These are phyloP conservation scores for Sebastolobus alascanus DNA, from an alignment of 2,797 vertebrate genomes.

Conservation along the genomic window DNA sequence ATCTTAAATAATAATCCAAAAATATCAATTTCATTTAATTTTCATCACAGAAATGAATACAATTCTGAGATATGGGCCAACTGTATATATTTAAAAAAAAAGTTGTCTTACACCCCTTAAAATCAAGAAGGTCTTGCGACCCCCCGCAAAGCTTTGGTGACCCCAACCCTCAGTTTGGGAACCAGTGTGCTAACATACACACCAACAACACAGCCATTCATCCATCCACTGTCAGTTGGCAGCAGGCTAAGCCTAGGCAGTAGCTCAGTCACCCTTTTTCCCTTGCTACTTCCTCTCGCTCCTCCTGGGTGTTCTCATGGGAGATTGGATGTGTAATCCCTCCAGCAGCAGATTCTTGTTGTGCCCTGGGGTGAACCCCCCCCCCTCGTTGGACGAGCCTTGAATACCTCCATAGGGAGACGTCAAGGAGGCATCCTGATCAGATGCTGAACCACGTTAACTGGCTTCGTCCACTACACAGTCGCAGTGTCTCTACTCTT, in stretches of 20 bases:
- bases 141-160: too few relatives aligned
- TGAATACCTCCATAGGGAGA: background rate
- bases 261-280: background rate
- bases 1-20: too few relatives aligned
- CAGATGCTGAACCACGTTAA: background rate
- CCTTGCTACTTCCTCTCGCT: background rate
- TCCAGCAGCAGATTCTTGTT: background rate
- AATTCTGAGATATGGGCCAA: too few relatives aligned
- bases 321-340: conserved; percentile 5
- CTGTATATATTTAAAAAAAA: too few relatives aligned
- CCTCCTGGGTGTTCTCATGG: background rate
- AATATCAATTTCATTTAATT: too few relatives aligned
- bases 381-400: background rate
- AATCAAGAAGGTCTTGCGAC: too few relatives aligned
- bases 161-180: too few relatives aligned
- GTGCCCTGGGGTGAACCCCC: background rate
- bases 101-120: too few relatives aligned
- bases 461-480: background rate
- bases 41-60: too few relatives aligned
- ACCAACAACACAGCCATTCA: background rate
- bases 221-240: background rate
- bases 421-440: background rate
- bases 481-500: background rate
- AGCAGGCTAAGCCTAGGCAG: background rate
- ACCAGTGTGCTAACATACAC: background rate